Conservation (phyloP, 2,888 invertebrate species). For the Sepioteuthis lessoniana region DNA sequence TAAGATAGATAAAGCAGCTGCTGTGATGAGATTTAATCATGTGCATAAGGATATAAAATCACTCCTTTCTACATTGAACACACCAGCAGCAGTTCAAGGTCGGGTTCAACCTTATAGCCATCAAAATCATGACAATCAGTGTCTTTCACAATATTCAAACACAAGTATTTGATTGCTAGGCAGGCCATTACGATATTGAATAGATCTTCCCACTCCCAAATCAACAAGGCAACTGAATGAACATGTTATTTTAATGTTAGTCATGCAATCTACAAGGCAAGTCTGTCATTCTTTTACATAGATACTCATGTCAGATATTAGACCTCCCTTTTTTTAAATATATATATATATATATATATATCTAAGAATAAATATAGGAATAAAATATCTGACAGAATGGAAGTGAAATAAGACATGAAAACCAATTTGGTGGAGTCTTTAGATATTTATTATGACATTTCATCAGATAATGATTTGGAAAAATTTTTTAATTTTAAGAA, state of each 20-base stretch:
- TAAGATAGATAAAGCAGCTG: constrained; percentile 14
- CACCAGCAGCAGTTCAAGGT: background rate
- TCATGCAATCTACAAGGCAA: constrained; percentile 33
- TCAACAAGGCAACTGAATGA: background rate
- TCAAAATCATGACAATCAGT: constrained; percentile 33
- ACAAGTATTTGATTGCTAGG: constrained; percentile 8
- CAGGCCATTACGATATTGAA: constrained; percentile 18
- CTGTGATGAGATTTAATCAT: background rate
- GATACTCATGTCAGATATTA: background rate
- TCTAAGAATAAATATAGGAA: no score
- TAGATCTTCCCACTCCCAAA: constrained; percentile 33
- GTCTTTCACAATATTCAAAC: background rate
- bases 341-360: no score
- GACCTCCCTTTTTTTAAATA: no score
- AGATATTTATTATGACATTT: no score
- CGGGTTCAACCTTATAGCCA: constrained; percentile 10
- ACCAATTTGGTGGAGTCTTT: no score
- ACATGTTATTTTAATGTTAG: constrained; percentile 11
- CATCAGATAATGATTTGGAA: no score
- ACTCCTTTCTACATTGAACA: constrained; percentile 1
- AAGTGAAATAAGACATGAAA: no score
- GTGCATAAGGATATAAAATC: background rate
- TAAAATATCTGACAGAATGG: no score
- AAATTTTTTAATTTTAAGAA: no score
- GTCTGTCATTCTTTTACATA: background rate